Evolutionary conservation across 2,797 vertebrate genomes (phyloP).

Genomic region (Lithobates sylvaticus): DNA sequence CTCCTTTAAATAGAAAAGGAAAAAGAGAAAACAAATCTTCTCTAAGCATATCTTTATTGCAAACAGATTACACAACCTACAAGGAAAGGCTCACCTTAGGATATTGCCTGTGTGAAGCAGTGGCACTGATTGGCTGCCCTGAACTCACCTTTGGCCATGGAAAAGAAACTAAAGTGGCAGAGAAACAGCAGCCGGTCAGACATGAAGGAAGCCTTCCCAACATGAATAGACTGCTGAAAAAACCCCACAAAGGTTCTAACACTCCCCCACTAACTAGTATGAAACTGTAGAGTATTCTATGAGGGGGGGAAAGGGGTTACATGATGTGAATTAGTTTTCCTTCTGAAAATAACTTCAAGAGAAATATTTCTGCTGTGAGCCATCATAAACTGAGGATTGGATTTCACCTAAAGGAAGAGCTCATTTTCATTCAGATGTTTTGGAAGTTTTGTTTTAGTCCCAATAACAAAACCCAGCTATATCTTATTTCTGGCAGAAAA

Average conservation of each 20-base stretch:
- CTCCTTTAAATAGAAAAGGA: no score
- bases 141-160: not conserved
- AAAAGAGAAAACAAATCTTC: no score
- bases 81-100: no score
- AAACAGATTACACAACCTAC: no score
- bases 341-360: slow-evolving; percentile 57
- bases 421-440: slow-evolving; percentile 58
- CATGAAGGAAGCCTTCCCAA: no score
- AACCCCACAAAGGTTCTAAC: not conserved
- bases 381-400: slow-evolving; percentile 54
- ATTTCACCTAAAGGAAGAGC: slow-evolving; percentile 47
- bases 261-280: not conserved
- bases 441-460: slow-evolving; percentile 42
- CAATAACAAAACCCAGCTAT: slow-evolving; percentile 38
- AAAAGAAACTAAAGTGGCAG: not conserved
- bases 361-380: slow-evolving; percentile 49
- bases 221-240: not conserved
- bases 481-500: slow-evolving; percentile 58
- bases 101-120: not conserved
- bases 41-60: no score
- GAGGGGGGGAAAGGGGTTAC: not conserved
- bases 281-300: not conserved
- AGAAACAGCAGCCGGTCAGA: no score
- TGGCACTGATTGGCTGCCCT: not conserved
- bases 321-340: slow-evolving; percentile 45